Conservation (phyloP, 2,113 vertebrate genomes). For the Varanus salvator region DNA sequence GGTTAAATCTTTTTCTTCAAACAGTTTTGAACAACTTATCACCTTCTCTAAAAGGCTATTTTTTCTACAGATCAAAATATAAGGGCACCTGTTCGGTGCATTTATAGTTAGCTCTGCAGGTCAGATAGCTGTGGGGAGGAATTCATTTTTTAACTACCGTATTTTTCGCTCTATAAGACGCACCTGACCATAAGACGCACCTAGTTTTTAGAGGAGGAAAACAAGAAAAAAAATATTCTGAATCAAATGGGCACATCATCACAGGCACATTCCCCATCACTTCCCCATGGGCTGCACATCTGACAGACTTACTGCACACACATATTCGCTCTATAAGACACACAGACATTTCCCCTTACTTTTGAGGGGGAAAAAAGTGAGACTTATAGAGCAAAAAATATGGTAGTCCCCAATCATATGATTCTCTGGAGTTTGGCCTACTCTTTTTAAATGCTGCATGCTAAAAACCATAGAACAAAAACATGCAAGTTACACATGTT, state of each 20-base stretch:
- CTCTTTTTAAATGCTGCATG: neutral
- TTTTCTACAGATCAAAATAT: neutral
- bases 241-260: no score
- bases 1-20: neutral
- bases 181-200: no score
- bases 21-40: neutral
- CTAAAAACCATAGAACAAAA: neutral
- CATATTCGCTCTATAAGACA: no score
- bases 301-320: no score
- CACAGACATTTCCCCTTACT: no score
- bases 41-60: neutral
- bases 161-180: no score
- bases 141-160: neutral
- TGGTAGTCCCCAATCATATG: neutral
- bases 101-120: neutral
- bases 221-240: no score
- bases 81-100: neutral
- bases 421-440: neutral
- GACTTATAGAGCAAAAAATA: no score
- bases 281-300: no score
- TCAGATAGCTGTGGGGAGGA: neutral
- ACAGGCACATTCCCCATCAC: no score
- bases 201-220: no score
- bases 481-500: neutral
- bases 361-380: no score